A percentile compares a stretch with the other conserved stretches of the same genome.
phyloP scores from a whole-genome alignment of 2,797 vertebrate species.

The Galagoides demidoff region DNA sequence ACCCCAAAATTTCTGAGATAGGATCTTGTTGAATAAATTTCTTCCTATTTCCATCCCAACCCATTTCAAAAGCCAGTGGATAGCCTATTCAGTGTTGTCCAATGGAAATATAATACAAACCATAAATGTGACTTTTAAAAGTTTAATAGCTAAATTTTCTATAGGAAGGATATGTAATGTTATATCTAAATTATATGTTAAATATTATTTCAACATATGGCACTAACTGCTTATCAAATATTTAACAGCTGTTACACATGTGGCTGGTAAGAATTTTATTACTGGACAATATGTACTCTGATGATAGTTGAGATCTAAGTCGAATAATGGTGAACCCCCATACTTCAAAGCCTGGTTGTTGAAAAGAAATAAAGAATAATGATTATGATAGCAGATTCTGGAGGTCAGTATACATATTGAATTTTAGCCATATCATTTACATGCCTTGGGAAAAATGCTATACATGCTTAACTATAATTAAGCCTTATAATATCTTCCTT shows the following conservation, averaged over 20 bases:
- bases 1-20: neutral
- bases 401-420: neutral
- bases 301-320: neutral
- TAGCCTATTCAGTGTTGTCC: neutral
- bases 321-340: neutral
- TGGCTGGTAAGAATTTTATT: neutral
- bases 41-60: neutral
- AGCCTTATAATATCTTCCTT: neutral
- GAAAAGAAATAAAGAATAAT: neutral
- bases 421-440: neutral
- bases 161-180: neutral
- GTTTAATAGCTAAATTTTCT: neutral
- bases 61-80: neutral
- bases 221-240: neutral
- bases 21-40: neutral
- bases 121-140: neutral
- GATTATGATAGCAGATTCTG: neutral
- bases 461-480: neutral
- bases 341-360: neutral
- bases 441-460: neutral
- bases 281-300: neutral
- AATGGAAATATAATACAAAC: neutral
- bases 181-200: neutral
- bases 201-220: neutral
- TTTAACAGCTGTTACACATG: neutral